Evolutionary conservation across 2,113 vertebrate species (phyloP).

Genomic region (Oncorhynchus mykiss): DNA sequence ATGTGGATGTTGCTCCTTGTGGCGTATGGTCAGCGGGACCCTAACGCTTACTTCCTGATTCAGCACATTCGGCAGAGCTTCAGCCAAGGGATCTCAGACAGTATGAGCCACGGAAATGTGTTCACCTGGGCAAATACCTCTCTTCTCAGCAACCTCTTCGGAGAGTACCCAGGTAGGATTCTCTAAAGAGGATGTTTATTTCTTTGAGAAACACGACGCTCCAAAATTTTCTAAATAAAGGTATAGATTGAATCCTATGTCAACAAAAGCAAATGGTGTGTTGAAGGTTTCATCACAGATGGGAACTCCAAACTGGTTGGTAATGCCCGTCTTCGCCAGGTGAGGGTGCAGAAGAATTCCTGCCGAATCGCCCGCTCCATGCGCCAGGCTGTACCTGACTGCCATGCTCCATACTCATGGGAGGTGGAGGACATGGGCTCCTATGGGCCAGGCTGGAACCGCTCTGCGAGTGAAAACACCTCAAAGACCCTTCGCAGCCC

Average conservation of each 20-base stretch:
- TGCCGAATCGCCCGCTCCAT: conserved; percentile 73
- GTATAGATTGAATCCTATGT: background rate
- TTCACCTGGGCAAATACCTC: conserved; percentile 87
- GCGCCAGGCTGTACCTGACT: conserved; percentile 63
- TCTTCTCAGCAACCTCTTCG: conserved; percentile 83
- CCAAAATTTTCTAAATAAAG: background rate
- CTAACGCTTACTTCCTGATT: conserved; percentile 85
- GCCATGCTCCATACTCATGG: conserved; percentile 80
- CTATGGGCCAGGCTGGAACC: conserved; percentile 82
- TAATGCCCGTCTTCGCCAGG: conserved; percentile 85
- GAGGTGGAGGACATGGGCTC: conserved; percentile 81
- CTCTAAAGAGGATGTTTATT: background rate
- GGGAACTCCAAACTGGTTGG: conserved; percentile 93
- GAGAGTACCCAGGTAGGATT: conserved; percentile 79
- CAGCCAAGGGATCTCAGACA: conserved; percentile 72
- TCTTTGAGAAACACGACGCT: background rate
- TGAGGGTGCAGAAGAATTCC: conserved; percentile 80
- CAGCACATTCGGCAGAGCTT: conserved; percentile 89
- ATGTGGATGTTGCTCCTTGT: conserved; percentile 92
- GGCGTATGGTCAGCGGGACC: conserved; percentile 91
- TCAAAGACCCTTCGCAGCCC: conserved; percentile 56
- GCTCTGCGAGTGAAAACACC: conserved; percentile 42
- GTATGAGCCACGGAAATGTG: conserved; percentile 81
- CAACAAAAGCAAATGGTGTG: background rate
- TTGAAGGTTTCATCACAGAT: conserved; percentile 91